Evolutionary conservation across 2,888 invertebrate genomes (phyloP).

Genomic region (Tetramorium bicarinatum): DNA sequence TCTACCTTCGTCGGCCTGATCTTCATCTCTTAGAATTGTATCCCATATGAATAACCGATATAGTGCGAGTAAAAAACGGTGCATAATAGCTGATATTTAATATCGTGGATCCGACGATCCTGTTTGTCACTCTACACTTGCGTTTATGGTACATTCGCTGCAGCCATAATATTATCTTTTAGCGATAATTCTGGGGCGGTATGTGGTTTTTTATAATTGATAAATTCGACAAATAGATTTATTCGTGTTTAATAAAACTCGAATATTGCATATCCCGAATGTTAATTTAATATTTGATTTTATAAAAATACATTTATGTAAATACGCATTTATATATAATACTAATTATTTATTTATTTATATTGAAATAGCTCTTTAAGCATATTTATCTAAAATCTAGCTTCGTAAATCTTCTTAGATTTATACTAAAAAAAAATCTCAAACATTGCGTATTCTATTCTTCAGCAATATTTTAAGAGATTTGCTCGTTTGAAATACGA

Average conservation of each 20-base stretch:
- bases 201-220: neutral
- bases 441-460: neutral
- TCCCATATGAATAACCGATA: slow-evolving; percentile 61
- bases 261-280: neutral
- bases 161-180: slow-evolving; percentile 16
- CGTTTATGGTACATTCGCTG: neutral
- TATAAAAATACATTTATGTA: neutral
- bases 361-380: neutral
- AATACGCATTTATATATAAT: neutral
- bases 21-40: slow-evolving; percentile 43
- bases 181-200: neutral
- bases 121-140: slow-evolving; percentile 32
- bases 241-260: neutral
- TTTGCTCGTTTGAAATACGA: slow-evolving; percentile 7
- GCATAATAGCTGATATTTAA: slow-evolving; percentile 37
- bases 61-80: slow-evolving; percentile 56
- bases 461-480: neutral
- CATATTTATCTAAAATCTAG: neutral
- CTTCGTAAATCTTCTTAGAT: neutral
- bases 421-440: neutral
- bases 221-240: neutral
- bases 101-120: slow-evolving; percentile 7
- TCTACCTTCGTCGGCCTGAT: slow-evolving; percentile 47
- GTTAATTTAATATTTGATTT: neutral
- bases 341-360: neutral